Percentiles rank a stretch among this genome's conserved stretches.
phyloP scores from a whole-genome alignment of 2,888 invertebrate genomes.

The Oscheius sp. region DNA sequence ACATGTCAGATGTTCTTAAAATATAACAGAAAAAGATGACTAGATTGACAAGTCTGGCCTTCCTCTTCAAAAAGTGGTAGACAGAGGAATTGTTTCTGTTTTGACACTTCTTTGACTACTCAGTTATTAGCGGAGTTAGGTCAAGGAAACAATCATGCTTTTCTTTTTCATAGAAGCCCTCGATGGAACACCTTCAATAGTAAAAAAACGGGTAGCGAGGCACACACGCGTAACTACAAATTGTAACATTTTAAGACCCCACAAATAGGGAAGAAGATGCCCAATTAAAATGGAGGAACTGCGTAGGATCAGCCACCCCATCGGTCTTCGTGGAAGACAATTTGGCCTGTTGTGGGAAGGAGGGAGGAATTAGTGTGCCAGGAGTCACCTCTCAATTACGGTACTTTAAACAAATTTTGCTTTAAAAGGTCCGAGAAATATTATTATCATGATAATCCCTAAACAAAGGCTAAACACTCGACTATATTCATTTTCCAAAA shows the following conservation, averaged over 20 bases:
- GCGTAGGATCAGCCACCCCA: not conserved
- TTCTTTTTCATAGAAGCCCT: constrained; percentile 6
- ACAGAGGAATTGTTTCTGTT: no score
- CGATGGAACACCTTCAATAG: constrained; percentile 17
- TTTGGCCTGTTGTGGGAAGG: not conserved
- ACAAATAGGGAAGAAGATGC: not conserved
- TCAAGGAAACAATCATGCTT: not conserved
- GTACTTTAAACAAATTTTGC: not conserved
- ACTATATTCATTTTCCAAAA: no score
- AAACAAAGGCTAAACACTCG: no score
- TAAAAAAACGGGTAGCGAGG: constrained; percentile 2
- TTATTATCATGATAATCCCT: no score
- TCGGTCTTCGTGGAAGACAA: constrained; percentile 1
- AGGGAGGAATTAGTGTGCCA: no score
- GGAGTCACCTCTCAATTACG: no score
- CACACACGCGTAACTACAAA: constrained; percentile 3
- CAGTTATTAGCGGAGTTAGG: not conserved
- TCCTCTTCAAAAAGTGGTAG: no score
- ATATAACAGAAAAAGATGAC: no score
- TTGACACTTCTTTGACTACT: not conserved
- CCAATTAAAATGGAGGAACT: constrained; percentile 17
- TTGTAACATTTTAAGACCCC: constrained; percentile 11
- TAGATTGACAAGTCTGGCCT: no score
- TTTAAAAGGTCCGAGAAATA: not conserved
- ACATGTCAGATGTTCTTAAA: no score